These are phyloP conservation scores for Malurus leucopterus DNA, from an alignment of 2,797 vertebrate species.

Conservation along the genomic window DNA sequence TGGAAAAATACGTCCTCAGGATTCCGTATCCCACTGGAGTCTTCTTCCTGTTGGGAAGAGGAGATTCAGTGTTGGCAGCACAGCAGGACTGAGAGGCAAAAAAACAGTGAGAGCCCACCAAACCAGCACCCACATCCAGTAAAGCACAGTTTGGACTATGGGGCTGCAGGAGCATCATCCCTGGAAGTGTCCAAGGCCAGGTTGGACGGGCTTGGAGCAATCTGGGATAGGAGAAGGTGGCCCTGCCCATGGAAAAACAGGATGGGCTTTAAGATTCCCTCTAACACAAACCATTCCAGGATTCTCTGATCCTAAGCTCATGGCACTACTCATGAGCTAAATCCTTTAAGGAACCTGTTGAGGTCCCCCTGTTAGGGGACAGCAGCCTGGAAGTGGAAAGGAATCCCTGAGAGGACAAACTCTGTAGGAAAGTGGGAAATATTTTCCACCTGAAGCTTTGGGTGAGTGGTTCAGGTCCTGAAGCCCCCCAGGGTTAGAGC, in stretches of 20 bases:
- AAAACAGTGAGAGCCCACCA: no score
- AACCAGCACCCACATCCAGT: neutral
- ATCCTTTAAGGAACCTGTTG: neutral
- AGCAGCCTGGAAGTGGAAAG: neutral
- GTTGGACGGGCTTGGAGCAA: neutral
- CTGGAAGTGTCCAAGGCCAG: neutral
- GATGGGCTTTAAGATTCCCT: neutral
- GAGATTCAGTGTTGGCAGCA: neutral
- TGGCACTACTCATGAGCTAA: neutral
- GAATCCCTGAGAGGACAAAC: neutral
- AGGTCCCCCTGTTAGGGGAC: no score
- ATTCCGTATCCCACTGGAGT: conserved; percentile 83
- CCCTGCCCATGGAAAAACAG: neutral
- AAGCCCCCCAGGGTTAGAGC: fast-evolving
- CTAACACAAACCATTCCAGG: neutral
- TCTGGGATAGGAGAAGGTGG: neutral
- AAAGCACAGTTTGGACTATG: neutral
- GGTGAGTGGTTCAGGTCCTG: neutral
- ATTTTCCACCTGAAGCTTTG: neutral
- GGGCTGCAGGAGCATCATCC: neutral
- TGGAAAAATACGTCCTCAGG: conserved; percentile 79
- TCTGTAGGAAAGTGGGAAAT: neutral
- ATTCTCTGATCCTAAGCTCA: neutral
- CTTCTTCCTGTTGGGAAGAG: conserved; percentile 59
- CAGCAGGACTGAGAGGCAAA: neutral